Evolutionary conservation across 2,797 vertebrate genomes (phyloP).

Genomic region (Hippocampus kuda): DNA sequence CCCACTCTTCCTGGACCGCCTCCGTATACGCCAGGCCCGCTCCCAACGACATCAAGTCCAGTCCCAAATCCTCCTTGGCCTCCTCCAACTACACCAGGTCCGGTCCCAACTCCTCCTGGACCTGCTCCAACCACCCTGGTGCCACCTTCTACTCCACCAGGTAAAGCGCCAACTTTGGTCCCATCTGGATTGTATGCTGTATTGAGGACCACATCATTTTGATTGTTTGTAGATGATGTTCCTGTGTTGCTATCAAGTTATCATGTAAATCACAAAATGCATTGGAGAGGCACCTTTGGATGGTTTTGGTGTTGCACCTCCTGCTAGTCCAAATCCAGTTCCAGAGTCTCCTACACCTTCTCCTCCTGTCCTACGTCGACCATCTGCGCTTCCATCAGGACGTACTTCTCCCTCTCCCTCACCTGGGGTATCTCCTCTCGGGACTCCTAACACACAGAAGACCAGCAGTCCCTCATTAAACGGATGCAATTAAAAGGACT

Average conservation of each 20-base stretch:
- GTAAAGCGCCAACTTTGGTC: slow-evolving; percentile 23
- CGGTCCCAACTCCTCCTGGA: slow-evolving; percentile 12
- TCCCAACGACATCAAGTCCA: too few species aligned
- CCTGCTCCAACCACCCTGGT: slow-evolving; percentile 12
- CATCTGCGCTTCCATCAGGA: slow-evolving; percentile 45
- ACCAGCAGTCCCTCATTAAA: neutral
- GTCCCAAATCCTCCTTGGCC: neutral
- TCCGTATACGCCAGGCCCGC: too few species aligned
- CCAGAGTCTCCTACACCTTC: slow-evolving; percentile 32
- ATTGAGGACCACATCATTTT: slow-evolving; percentile 10
- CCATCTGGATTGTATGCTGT: slow-evolving; percentile 30
- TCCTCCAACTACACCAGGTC: slow-evolving; percentile 14
- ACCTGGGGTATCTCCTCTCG: slow-evolving; percentile 64
- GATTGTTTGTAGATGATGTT: neutral
- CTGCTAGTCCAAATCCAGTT: slow-evolving; percentile 24
- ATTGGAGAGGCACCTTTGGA: slow-evolving; percentile 36
- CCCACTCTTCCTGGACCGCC: too few species aligned
- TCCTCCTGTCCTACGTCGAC: slow-evolving; percentile 19
- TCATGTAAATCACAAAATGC: neutral
- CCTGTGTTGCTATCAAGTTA: neutral
- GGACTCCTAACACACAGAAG: slow-evolving; percentile 39
- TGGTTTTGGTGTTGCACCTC: slow-evolving; percentile 49
- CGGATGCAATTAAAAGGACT: neutral
- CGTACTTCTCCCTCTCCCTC: slow-evolving; percentile 58
- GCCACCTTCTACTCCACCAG: slow-evolving; percentile 22